Conservation (phyloP, 2,888 invertebrate genomes). For the Sipunculus nudus region DNA sequence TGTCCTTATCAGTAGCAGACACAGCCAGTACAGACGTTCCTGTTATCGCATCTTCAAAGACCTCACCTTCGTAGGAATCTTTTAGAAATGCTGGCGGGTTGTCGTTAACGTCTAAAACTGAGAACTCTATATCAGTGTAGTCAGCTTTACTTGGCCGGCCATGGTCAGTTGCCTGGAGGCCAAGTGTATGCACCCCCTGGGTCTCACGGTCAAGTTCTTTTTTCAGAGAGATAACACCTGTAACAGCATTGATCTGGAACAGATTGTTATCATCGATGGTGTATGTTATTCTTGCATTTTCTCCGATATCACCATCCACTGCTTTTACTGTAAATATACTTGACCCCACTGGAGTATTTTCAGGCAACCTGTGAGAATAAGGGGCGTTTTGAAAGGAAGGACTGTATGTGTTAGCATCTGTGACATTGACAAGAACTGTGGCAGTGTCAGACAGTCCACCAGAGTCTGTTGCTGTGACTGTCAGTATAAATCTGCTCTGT, state of each 20-base stretch:
- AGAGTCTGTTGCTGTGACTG: conserved; percentile 85
- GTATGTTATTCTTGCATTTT: conserved; percentile 79
- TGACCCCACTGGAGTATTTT: conserved; percentile 90
- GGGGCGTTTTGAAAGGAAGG: conserved; percentile 94
- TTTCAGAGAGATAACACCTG: conserved; percentile 91
- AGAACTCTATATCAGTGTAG: conserved; percentile 94
- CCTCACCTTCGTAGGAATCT: conserved; percentile 84
- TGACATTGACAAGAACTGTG: conserved; percentile 89
- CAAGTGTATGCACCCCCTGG: conserved; percentile 80
- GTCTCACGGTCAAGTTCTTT: conserved; percentile 86
- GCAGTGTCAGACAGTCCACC: conserved; percentile 89
- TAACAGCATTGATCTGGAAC: conserved; percentile 90
- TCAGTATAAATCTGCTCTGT: conserved; percentile 76
- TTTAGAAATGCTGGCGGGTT: conserved; percentile 84
- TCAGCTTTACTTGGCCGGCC: conserved; percentile 90
- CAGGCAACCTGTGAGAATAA: conserved; percentile 87
- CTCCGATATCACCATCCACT: conserved; percentile 91
- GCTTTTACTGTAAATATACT: conserved; percentile 92
- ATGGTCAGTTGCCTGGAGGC: conserved; percentile 89
- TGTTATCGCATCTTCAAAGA: conserved; percentile 90
- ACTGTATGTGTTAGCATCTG: conserved; percentile 93
- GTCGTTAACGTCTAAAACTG: conserved; percentile 95
- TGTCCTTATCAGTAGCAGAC: conserved; percentile 88
- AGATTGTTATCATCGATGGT: conserved; percentile 63
- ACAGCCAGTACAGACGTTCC: conserved; percentile 92